Conservation (phyloP, 2,888 invertebrate species). For the Dolichomitus sp. region DNA sequence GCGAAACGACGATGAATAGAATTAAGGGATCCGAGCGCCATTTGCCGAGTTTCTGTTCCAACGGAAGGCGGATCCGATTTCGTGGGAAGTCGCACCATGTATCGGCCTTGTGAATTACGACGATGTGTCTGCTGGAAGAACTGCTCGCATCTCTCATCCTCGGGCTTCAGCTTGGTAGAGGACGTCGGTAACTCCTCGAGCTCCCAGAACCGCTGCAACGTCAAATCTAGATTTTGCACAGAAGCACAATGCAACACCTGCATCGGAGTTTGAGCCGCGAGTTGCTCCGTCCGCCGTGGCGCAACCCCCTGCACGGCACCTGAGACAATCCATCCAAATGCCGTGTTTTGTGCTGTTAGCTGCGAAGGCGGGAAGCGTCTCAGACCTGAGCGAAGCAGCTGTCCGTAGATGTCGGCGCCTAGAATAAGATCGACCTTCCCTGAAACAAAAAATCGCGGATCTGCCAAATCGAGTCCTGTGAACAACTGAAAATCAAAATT, state of each 20-base stretch:
- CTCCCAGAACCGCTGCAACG: neutral
- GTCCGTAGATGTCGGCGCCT: constrained; percentile 57
- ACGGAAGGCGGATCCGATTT: neutral
- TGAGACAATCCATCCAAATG: constrained; percentile 61
- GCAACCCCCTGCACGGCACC: constrained; percentile 12
- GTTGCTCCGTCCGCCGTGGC: neutral
- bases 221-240: neutral
- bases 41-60: neutral
- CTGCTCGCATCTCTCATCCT: neutral
- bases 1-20: neutral
- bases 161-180: neutral
- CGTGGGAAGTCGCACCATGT: neutral
- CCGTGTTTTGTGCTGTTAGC: constrained; percentile 57
- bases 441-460: neutral
- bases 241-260: neutral
- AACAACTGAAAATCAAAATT: neutral
- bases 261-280: neutral
- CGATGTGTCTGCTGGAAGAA: neutral
- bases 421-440: constrained; percentile 52
- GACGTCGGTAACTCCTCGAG: neutral
- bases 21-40: neutral
- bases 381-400: constrained; percentile 46
- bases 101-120: neutral
- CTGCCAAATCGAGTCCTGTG: neutral
- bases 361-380: constrained; percentile 8